Evolutionary conservation across 1,140 invertebrate genomes (phyloP), one percentile per base, ranked within the genome.

Genomic region (Diachasma alloeum): DNA sequence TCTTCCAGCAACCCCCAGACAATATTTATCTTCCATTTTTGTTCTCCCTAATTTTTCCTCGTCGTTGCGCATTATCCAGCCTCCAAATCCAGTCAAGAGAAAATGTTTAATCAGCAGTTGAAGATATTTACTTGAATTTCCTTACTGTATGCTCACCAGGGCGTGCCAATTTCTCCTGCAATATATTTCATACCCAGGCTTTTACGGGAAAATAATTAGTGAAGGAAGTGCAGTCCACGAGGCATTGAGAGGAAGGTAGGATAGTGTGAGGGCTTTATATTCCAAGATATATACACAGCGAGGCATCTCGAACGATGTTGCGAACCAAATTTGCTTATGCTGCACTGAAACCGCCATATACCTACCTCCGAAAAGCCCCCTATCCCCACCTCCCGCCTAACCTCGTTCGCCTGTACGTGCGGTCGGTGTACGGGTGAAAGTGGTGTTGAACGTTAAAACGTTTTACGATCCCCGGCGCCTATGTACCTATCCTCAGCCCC

Each of bases 181-280:
- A 63, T 63, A 63, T 63, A 63, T 63, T 63, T 31, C 24, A 56
- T 56, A 56, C 59, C 24, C 48, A 53, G 70, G 78, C 79, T 79
- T 77, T 83, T 82, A 80, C 75, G 68, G 78, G n/a, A 76, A 83
- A 83, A 81, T 83, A 82, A 83, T 83, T 83, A 82, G 78, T 75
- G 66, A 75, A 76, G 63, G 80, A 19, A 42, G 71, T 22, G 36
- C 13, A 53, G 24, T 19, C 77, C 63, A 37, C 44, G 75, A 76
- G 80, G 1, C 46, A 71, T 63, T 63, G 24, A 63, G 59, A 63
- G 59, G 79, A 46, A 67, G 53, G 48, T 42, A 46, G 63, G 71
- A 13, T 39, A 74, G 77, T 80, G 36, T 71, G 63, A 63, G 37
- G 71, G 15, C 36, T 19, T 26, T 48, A 10, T 48, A 24, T 66